Base-by-base conservation (phyloP, 2,797 vertebrate species). In the Sebastes vulpes region DNA sequence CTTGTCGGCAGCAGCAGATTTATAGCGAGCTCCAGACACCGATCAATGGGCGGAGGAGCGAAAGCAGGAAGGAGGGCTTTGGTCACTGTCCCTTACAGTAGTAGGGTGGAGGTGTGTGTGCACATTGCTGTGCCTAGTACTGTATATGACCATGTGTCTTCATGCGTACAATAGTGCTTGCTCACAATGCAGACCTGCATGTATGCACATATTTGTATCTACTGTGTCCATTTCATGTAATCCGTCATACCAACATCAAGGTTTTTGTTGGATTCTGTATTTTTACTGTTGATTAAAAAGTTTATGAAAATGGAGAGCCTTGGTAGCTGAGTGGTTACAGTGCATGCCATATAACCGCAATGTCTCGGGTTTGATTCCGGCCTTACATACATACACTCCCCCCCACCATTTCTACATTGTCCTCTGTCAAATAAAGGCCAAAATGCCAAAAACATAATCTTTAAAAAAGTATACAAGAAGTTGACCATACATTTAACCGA, bases 1-100 rank as follows among this genome's bases (percentile, higher is more conserved):
- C 89, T 92, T 94, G 87, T 95, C 81, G 70, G 59, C 84, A 42
- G 75, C 74, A 75, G 81, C 85, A 91, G 89, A 96, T 96, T 96
- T 95, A 95, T 92, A 84, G 73, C n/a, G 46, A 79, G 23, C 76
- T 89, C 72, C 85, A 85, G 93, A 93, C 75, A 28, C 52, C 69
- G 83, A 96, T 96, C 94, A 92, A 95, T 96, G 91, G 71, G 18
- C 3, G 58, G 89, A 87, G 81, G 35, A 80, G 72, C 42, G 4
- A n/a, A 84, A 85, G 67, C 52, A 74, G 70, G 48, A 58, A 23
- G 3, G 59, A 67, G 72, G 10, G 67, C 48, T 66, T 79, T 65
- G 82, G 79, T 83, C 81, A 70, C 71, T 70, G 60, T 85, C 76
- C 67, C 31, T 61, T 54, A 29, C 16, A 61, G 18, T 57, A 5